Conservation (phyloP, 2,113 vertebrate species). For the Chelonoidis abingdonii region DNA sequence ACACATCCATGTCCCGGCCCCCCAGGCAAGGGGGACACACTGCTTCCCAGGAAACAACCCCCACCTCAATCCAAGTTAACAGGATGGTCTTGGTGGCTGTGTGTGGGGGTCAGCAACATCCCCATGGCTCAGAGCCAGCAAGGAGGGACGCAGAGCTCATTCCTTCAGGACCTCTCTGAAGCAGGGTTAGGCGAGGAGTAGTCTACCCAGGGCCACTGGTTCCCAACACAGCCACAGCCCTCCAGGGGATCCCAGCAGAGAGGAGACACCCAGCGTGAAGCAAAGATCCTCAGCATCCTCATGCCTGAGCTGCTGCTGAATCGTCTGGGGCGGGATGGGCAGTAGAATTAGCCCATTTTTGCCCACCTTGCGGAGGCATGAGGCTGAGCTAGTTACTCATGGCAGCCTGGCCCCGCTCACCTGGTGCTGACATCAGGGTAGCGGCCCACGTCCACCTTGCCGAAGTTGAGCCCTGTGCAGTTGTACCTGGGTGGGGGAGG, state of each 20-base stretch:
- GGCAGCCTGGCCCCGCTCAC: constrained; percentile 67
- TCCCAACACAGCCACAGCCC: neutral
- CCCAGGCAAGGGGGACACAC: neutral
- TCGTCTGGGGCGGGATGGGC: neutral
- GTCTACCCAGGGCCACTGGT: neutral
- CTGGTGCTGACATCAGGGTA: constrained; percentile 89
- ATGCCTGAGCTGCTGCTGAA: neutral
- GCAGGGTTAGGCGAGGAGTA: neutral
- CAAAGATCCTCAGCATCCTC: neutral
- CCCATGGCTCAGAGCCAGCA: too few relatives aligned
- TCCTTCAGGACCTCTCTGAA: neutral
- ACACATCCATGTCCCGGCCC: neutral
- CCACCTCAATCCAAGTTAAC: neutral
- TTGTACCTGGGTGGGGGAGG: constrained; percentile 84
- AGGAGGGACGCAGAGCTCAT: neutral
- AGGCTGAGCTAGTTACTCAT: neutral
- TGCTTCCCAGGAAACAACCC: neutral
- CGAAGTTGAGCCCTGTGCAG: constrained; percentile 90
- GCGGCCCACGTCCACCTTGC: constrained; percentile 94
- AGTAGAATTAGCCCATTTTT: neutral
- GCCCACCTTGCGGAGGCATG: neutral
- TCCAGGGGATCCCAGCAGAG: neutral
- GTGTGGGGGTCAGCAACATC: neutral
- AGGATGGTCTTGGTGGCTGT: neutral
- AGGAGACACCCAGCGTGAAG: neutral